phyloP scores from a whole-genome alignment of 2,113 vertebrate species.

The Aramus guarauna region DNA sequence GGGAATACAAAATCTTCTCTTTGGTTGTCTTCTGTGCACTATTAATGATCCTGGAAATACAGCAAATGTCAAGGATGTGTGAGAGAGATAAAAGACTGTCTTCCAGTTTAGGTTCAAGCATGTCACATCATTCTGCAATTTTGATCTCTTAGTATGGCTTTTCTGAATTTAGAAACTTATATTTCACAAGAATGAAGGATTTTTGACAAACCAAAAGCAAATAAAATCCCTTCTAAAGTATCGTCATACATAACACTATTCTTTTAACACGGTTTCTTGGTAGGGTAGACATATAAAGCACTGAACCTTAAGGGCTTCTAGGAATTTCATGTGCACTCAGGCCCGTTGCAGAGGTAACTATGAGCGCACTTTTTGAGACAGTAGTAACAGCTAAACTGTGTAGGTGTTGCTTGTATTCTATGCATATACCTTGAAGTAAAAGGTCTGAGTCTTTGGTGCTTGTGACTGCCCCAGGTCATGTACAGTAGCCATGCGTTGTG shows the following conservation, averaged over 20 bases:
- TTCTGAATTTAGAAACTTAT: background rate
- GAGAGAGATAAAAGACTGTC: background rate
- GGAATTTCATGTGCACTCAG: rapidly evolving
- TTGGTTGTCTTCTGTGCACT: background rate
- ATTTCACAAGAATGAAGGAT: background rate
- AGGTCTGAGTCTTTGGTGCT: background rate
- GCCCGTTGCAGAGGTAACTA: background rate
- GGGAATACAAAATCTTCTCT: background rate
- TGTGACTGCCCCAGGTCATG: background rate
- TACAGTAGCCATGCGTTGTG: rapidly evolving
- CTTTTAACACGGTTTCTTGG: background rate
- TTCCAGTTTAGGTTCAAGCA: background rate
- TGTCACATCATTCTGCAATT: background rate
- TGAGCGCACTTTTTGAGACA: rapidly evolving
- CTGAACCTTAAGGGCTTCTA: background rate
- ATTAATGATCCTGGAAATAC: background rate
- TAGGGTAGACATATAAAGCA: rapidly evolving
- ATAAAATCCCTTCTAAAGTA: background rate
- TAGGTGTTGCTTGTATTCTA: background rate
- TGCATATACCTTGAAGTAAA: rapidly evolving
- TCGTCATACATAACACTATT: background rate
- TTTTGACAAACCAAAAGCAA: background rate
- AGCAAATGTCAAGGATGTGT: background rate
- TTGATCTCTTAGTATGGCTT: background rate
- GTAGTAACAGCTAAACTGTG: background rate